Evolutionary conservation across 2,797 vertebrate species (phyloP), one percentile per base, ranked within the genome.

Genomic region (Gobionotothen gibberifrons): DNA sequence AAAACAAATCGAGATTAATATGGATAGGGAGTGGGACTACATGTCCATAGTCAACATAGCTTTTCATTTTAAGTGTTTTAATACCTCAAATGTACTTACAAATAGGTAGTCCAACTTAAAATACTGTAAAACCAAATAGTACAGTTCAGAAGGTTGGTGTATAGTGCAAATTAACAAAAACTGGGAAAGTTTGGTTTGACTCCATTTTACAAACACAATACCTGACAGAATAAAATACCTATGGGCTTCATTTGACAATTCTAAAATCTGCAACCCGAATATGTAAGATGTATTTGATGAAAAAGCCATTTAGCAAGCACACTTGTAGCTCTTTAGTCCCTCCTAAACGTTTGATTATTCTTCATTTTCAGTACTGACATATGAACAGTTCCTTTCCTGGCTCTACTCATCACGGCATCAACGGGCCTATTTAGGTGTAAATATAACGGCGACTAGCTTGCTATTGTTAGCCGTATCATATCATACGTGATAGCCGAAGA

Each of bases 321-420:
- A 87, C 76, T 90, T 87, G 74, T 85, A 69, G 84, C 78, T 82
- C 58, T 80, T 63, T 62, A 69, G 42, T 76, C 46, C 71, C 6
- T 49, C 42, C 58, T 72, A 73, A 87, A 82, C 63, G 57, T 81
- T 67, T 74, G 74, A 89, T 85, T 82, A 83, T 87, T 81, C 55
- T 74, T 84, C 72, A 83, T 90, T 87, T 94, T 94, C 92, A 94
- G 93, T 82, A 93, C 92, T 79, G 88, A 85, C 76, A 85, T 65
- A 88, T 91, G 93, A 93, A 94, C 93, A 94, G 92, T 93, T 93
- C 91, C 92, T 90, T 84, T 84, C 72, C 75, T 89, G 78, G 80
- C 87, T 86, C 78, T 52, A 47, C 81, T 86, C 90, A 82, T 87
- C 87, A 72, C 74, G 79, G 83, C 81, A 90, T 82, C 79, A 76